Evolutionary conservation across 2,888 invertebrate species (phyloP).

Genomic region (Xanthorhoe designata): DNA sequence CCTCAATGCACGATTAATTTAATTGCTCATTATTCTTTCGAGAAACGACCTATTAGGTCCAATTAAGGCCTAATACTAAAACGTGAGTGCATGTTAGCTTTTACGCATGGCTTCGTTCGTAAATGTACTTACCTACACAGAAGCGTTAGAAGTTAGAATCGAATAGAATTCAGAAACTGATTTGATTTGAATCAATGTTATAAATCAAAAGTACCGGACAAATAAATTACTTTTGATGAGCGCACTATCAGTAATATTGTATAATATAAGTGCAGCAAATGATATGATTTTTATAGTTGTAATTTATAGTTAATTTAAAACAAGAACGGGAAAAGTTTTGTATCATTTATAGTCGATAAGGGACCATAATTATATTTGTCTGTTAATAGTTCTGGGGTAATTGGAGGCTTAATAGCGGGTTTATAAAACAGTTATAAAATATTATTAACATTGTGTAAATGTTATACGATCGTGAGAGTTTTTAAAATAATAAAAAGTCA

Average conservation of each 20-base stretch:
- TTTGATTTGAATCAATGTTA: not conserved
- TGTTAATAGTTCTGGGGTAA: constrained; percentile 46
- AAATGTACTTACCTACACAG: not conserved
- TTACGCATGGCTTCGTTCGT: not conserved
- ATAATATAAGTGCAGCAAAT: constrained; percentile 51
- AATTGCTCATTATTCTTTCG: constrained; percentile 79
- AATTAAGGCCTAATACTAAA: constrained; percentile 72
- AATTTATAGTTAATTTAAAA: constrained; percentile 62
- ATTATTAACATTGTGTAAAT: constrained; percentile 29
- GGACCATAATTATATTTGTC: constrained; percentile 53
- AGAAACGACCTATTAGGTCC: constrained; percentile 78
- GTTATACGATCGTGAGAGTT: constrained; percentile 34
- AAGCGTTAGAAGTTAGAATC: not conserved
- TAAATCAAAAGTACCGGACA: not conserved
- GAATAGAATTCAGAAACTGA: not conserved
- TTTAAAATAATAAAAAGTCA: not conserved
- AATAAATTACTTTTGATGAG: not conserved
- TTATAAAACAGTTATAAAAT: constrained; percentile 40
- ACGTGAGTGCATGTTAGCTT: not conserved
- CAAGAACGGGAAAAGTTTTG: constrained; percentile 57
- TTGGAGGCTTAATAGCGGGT: constrained; percentile 40
- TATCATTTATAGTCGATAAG: constrained; percentile 57
- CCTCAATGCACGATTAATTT: constrained; percentile 69
- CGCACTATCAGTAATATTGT: not conserved
- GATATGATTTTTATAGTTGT: constrained; percentile 56